These are phyloP conservation scores for Epirrhoe tristata DNA, from an alignment of 2,888 invertebrate genomes.

Conservation along the genomic window DNA sequence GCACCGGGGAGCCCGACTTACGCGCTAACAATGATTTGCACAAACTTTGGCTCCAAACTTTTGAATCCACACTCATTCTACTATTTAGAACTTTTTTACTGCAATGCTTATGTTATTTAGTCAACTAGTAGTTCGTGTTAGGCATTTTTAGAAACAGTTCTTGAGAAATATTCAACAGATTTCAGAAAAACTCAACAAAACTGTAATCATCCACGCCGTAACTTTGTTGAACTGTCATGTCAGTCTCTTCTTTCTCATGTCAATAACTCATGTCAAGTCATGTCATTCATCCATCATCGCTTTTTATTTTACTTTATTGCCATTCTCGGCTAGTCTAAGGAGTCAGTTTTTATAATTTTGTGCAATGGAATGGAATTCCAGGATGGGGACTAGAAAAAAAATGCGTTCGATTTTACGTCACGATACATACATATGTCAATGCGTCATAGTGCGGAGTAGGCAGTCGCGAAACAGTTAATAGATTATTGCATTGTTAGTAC, in stretches of 20 bases:
- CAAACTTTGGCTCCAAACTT: constrained; percentile 80
- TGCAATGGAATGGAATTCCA: no score
- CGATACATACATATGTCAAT: no score
- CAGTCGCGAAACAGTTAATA: no score
- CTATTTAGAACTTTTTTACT: constrained; percentile 58
- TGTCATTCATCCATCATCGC: constrained; percentile 51
- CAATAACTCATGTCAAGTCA: constrained; percentile 47
- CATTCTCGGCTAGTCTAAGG: background rate
- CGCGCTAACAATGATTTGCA: constrained; percentile 81
- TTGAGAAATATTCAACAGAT: constrained; percentile 62
- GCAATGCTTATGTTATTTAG: constrained; percentile 20
- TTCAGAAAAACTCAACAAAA: constrained; percentile 55
- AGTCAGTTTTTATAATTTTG: no score
- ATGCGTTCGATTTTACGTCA: no score
- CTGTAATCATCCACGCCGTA: constrained; percentile 81
- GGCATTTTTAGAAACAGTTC: constrained; percentile 40
- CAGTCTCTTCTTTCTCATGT: constrained; percentile 1
- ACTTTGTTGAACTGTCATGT: constrained; percentile 71
- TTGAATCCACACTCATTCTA: constrained; percentile 79
- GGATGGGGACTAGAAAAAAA: no score
- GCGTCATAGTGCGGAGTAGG: no score
- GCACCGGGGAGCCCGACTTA: constrained; percentile 70
- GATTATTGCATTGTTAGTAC: no score
- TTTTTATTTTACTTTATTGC: background rate
- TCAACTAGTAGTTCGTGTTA: constrained; percentile 1